Conservation (phyloP, 2,797 vertebrate genomes). For the Myotis myotis region DNA sequence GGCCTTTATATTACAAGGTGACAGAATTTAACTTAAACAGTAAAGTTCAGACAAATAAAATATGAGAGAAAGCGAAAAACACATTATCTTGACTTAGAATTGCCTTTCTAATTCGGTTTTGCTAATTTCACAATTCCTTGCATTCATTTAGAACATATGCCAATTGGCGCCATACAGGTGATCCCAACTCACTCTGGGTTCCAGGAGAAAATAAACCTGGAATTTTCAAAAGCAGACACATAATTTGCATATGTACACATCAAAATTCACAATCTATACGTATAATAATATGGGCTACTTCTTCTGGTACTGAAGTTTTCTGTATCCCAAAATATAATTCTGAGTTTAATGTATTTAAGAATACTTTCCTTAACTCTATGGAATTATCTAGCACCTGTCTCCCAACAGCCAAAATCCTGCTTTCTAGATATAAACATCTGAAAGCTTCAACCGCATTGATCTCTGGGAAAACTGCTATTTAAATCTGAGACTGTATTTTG, state of each 20-base stretch:
- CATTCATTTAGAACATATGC: not conserved
- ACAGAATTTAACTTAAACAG: not conserved
- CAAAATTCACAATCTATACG: not conserved
- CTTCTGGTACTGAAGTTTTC: not conserved
- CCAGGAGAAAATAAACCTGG: not conserved
- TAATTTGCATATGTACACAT: not conserved
- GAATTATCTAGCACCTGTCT: not conserved
- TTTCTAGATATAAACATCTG: not conserved
- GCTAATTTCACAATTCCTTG: not conserved
- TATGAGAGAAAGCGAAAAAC: not conserved
- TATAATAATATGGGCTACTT: not conserved
- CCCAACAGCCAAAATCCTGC: not conserved
- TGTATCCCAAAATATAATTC: not conserved
- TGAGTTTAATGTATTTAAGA: not conserved
- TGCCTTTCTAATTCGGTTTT: not conserved
- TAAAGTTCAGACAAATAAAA: not conserved
- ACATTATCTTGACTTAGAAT: not conserved
- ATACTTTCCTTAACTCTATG: not conserved
- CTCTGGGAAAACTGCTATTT: not conserved
- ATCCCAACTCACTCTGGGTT: not conserved
- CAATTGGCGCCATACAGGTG: not conserved
- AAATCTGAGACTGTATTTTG: not conserved
- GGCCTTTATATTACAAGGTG: not conserved
- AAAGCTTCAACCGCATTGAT: not conserved
- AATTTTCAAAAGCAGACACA: not conserved